These are phyloP conservation scores for Phodopus roborovskii DNA, from an alignment of 2,113 vertebrate genomes.

Conservation along the genomic window DNA sequence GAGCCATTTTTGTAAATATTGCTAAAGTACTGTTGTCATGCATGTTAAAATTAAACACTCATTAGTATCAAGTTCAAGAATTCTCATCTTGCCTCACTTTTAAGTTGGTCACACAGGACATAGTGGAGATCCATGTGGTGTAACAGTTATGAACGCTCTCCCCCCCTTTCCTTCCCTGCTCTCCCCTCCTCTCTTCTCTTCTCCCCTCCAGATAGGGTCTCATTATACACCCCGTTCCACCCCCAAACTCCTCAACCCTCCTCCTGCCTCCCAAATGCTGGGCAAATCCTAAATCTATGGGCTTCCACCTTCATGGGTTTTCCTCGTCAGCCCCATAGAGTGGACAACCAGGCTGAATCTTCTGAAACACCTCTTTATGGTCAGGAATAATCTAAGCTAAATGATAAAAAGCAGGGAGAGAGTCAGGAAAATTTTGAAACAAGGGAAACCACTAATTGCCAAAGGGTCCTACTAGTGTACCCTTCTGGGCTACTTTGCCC, in stretches of 20 bases:
- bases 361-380: background rate
- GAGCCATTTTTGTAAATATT: background rate
- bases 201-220: background rate
- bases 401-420: background rate
- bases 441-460: background rate
- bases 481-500: background rate
- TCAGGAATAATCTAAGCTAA: conserved; percentile 14
- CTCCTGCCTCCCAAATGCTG: background rate
- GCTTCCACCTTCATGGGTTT: background rate
- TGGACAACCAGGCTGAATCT: background rate
- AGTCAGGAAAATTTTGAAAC: conserved; percentile 22
- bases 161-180: too few species aligned
- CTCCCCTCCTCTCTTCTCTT: background rate
- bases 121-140: background rate
- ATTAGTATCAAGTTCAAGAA: background rate
- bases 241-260: background rate
- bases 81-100: background rate
- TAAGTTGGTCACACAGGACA: background rate
- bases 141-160: background rate
- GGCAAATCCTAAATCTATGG: background rate
- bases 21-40: background rate
- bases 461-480: background rate
- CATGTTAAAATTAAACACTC: background rate
- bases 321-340: background rate
- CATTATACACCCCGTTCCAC: background rate